Evolutionary conservation across 2,113 vertebrate genomes (phyloP), one percentile per base, ranked within the genome.

Genomic region (Antigone vipio): DNA sequence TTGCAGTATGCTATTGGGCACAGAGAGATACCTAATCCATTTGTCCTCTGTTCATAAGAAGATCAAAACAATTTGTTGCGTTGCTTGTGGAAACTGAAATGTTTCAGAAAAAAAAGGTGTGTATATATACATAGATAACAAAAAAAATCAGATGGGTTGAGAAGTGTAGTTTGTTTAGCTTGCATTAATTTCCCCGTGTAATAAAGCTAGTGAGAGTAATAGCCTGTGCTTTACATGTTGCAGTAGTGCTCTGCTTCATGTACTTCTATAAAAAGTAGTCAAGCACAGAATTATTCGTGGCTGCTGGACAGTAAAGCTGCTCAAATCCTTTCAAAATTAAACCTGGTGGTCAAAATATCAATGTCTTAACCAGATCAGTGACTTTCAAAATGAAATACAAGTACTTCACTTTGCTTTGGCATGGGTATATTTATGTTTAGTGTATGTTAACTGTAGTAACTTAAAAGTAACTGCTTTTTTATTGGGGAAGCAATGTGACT

Each of bases 241-340:
- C 52, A 16, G 34, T 26, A 47, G 55, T 85, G 67, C 63, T 92
- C 59, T 80, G 44, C 74, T 90, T 83, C 32, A 1, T 47, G 38
- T 17, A 26, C 50, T 69, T 69, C 71, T 44, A 9, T 44, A 64
- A 71, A 62, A 86, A 81, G 26, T 75, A 11, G 56, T 81, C 24
- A 49, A 56, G 60, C 60, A 56, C 44, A 68, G 88, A 92, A 74
- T 95, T 93, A 75, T 94, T 95, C 34, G 35, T 63, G 72, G 64
- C 35, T 95, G 44, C 83, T 89, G 83, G 83, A 77, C 82, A 64
- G 64, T 32, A 95, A 60, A 96, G 59, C 82, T 94, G 56, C 63
- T 86, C 62, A 91, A 96, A 92, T 83, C 86, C 53, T 71, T 96
- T 89, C 69, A 72, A 76, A 97, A 88, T 95, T 77, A 92, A 95